Evolutionary conservation across 2,797 vertebrate genomes (phyloP).

Genomic region (Rhyacichthys aspro): DNA sequence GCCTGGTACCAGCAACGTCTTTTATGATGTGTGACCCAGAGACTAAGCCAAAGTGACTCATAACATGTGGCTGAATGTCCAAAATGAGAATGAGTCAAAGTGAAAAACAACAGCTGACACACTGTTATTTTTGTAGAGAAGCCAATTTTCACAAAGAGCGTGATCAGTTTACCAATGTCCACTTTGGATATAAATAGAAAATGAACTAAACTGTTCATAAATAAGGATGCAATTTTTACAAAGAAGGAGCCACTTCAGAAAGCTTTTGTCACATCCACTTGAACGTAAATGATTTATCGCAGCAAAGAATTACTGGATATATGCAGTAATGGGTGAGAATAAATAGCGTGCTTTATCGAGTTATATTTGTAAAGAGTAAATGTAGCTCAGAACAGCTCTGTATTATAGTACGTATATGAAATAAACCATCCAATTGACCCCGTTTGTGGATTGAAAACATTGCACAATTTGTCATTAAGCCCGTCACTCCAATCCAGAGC

Average conservation of each 20-base stretch:
- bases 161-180: conserved; percentile 10
- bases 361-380: too few species aligned
- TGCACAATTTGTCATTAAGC: background rate
- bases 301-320: too few species aligned
- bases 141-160: conserved; percentile 7
- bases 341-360: too few species aligned
- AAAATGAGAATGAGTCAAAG: conserved; percentile 17
- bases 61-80: conserved; percentile 17
- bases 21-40: background rate
- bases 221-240: too few species aligned
- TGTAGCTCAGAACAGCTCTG: background rate
- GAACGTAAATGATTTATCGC: too few species aligned
- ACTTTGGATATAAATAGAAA: background rate
- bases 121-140: conserved; percentile 18
- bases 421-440: background rate
- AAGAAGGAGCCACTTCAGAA: too few species aligned
- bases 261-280: too few species aligned
- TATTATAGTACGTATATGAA: background rate
- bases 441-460: background rate
- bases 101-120: conserved; percentile 6
- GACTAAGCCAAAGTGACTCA: conserved; percentile 5
- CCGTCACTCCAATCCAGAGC: background rate
- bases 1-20: background rate
- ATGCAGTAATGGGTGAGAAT: too few species aligned
- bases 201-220: too few species aligned